These are phyloP conservation scores for Coryphaenoides rupestris DNA, from an alignment of 2,113 vertebrate genomes.

Conservation along the genomic window DNA sequence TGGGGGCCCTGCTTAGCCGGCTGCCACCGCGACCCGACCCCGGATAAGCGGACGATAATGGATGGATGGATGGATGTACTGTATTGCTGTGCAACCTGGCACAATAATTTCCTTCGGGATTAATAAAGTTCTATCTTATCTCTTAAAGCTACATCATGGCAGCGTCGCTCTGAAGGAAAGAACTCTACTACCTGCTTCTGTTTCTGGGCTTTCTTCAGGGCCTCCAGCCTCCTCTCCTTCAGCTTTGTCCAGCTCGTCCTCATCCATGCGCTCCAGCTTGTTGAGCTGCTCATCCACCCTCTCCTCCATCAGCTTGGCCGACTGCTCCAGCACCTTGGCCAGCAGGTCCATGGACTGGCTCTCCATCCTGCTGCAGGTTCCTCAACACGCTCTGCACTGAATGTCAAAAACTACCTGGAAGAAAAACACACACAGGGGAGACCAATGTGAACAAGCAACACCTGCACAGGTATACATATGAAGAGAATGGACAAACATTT, in stretches of 20 bases:
- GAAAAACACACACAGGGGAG: background rate
- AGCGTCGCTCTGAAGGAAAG: too few species aligned
- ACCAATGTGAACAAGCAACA: background rate
- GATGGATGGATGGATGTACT: too few species aligned
- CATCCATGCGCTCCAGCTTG: constrained; percentile 87
- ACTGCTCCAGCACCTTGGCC: constrained; percentile 85
- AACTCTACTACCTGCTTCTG: constrained; percentile 88
- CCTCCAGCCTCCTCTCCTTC: constrained; percentile 87
- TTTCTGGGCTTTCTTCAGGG: constrained; percentile 90
- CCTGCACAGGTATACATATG: too few species aligned
- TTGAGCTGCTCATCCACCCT: constrained; percentile 86
- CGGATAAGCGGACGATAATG: too few species aligned
- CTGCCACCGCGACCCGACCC: too few species aligned
- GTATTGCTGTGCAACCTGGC: too few species aligned
- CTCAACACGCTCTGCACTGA: background rate
- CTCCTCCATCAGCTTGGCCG: constrained; percentile 84
- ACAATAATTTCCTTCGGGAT: too few species aligned
- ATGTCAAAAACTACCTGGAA: background rate
- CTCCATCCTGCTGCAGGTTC: constrained; percentile 74
- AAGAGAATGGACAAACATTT: too few species aligned
- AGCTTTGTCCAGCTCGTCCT: constrained; percentile 89
- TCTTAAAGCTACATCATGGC: too few species aligned
- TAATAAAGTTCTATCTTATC: too few species aligned
- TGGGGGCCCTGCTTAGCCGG: too few species aligned
- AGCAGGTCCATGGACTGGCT: constrained; percentile 79